These are phyloP conservation scores for Umimayanthus chanpuru DNA, from an alignment of 92 coral and sea anemone genomes.

Conservation along the genomic window DNA sequence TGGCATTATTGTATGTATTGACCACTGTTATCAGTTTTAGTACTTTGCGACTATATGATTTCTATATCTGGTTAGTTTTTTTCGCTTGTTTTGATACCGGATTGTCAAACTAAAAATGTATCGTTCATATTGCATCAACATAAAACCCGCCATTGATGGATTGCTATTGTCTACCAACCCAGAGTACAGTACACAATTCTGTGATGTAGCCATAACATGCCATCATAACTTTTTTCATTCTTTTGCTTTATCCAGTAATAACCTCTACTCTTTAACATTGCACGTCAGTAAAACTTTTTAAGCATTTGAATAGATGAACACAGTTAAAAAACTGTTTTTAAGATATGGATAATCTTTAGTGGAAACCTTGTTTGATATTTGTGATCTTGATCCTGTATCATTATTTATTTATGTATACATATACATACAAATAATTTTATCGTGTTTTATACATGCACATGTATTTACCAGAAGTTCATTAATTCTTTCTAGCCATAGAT, in stretches of 20 bases:
- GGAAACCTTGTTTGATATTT: no score
- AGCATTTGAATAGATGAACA: no score
- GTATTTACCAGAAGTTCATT: no score
- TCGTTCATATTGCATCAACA: neutral
- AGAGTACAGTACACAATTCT: neutral
- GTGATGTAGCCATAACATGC: neutral
- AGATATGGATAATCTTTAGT: no score
- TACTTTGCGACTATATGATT: neutral
- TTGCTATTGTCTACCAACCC: neutral
- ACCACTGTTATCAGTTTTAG: neutral
- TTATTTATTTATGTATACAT: no score
- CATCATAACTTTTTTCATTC: neutral
- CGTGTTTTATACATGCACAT: no score
- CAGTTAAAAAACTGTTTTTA: no score
- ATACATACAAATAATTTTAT: no score
- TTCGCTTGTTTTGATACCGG: neutral
- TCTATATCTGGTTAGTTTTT: neutral
- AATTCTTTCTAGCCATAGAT: no score
- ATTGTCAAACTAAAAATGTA: neutral
- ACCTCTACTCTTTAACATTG: neutral
- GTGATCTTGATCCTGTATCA: no score
- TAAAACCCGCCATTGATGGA: neutral
- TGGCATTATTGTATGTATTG: neutral
- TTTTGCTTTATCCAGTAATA: neutral
- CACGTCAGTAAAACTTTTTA: no score